These are phyloP conservation scores for Margaritifera margaritifera DNA, from an alignment of 2,888 invertebrate species.

Conservation along the genomic window DNA sequence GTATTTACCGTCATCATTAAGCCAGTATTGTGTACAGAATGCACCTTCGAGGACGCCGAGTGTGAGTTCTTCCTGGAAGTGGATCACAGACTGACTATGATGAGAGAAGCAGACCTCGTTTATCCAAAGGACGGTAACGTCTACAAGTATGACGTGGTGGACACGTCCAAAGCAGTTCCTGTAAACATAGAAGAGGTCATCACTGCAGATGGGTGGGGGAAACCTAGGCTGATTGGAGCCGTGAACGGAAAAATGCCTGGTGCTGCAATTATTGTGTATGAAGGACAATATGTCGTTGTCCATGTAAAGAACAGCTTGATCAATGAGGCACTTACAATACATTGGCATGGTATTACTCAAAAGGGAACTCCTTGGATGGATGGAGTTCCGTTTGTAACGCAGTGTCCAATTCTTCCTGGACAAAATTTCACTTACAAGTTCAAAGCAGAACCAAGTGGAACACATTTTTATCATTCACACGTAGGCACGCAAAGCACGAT, in stretches of 20 bases:
- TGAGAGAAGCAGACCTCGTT: constrained; percentile 11
- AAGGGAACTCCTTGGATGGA: constrained; percentile 56
- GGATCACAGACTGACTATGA: constrained; percentile 24
- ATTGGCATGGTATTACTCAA: constrained; percentile 60
- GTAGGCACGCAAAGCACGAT: constrained; percentile 30
- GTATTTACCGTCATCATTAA: too few species aligned
- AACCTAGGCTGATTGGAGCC: constrained; percentile 27
- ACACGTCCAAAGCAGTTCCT: constrained; percentile 7
- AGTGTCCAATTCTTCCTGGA: constrained; percentile 53
- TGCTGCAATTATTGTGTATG: constrained; percentile 47
- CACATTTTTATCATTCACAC: constrained; percentile 50
- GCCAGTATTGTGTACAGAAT: too few species aligned
- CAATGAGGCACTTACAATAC: constrained; percentile 40
- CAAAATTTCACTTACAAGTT: constrained; percentile 48
- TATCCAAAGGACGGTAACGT: constrained; percentile 19
- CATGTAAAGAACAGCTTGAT: constrained; percentile 46
- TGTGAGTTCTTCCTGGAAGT: constrained; percentile 22
- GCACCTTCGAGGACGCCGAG: not conserved
- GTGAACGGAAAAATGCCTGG: constrained; percentile 52
- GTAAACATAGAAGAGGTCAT: constrained; percentile 28
- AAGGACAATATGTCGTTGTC: constrained; percentile 41
- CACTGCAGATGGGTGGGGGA: constrained; percentile 39
- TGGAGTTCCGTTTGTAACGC: constrained; percentile 55
- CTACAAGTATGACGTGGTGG: constrained; percentile 11
- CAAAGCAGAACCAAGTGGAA: constrained; percentile 34